These are phyloP conservation scores for Oenanthe oenanthe DNA, from an alignment of 2,113 vertebrate species.

Conservation along the genomic window DNA sequence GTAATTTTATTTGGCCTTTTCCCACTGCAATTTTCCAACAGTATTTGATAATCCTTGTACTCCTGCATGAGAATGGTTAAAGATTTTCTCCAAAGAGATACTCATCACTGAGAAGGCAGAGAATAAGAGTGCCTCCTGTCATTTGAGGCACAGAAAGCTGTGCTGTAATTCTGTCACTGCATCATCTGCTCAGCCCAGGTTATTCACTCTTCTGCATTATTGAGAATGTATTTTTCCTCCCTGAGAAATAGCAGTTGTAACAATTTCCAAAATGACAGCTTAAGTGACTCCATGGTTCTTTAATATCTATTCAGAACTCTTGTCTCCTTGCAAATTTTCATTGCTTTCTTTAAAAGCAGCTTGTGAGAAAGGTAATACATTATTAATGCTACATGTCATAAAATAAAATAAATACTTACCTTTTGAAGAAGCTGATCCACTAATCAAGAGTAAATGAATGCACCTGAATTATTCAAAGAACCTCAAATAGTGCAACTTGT, in stretches of 20 bases:
- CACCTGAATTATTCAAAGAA: constrained; percentile 73
- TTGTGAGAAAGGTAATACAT: constrained; percentile 71
- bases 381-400: constrained; percentile 73
- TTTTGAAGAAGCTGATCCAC: constrained; percentile 68
- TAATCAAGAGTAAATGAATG: constrained; percentile 78
- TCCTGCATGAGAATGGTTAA: neutral
- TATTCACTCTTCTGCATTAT: constrained; percentile 26
- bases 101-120: neutral
- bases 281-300: constrained; percentile 62
- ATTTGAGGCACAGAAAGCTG: neutral
- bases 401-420: constrained; percentile 75
- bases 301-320: constrained; percentile 63
- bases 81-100: neutral
- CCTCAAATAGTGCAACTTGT: constrained; percentile 74
- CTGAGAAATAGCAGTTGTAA: constrained; percentile 32
- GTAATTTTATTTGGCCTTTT: constrained; percentile 23
- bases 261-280: constrained; percentile 61
- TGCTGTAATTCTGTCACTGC: neutral
- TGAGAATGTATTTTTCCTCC: constrained; percentile 1
- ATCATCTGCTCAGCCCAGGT: constrained; percentile 13
- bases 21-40: neutral
- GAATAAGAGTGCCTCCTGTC: neutral
- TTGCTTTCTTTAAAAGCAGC: constrained; percentile 47
- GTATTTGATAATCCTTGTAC: neutral
- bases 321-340: constrained; percentile 59